Base-by-base conservation (phyloP, 2,888 invertebrate species). In the Tenthredo mesomela region DNA sequence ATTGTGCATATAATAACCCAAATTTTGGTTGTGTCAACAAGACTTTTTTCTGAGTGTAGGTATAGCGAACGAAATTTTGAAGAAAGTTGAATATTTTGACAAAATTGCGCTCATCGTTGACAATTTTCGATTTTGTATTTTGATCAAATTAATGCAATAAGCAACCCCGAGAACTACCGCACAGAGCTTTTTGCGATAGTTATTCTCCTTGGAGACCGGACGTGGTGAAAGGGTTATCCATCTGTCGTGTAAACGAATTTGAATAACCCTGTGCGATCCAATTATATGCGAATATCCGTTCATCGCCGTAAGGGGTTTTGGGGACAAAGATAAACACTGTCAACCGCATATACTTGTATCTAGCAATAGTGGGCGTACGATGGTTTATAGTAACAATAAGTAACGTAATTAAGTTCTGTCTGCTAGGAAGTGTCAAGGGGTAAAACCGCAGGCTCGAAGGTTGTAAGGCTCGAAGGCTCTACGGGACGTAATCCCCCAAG, bases 371-470 rank as follows among this genome's bases (percentile, higher is more conserved):
- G 9, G 21, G 18, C 25, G 40, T 29, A n/a, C n/a, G 50, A 77
- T 50, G 54, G 54, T 77, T 50, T 77, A 50, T 77, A 29, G 50
- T 9, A 29, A 77, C 77, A 50, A 77, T 54, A 54, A 77, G 54
- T 77, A 77, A 77, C 54, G 18, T 29, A 54, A 77, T 78, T 78
- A 80, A 58, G 40, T 80, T 33, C 40, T 58, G 40, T 40, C 61
- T 40, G 21, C 37, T 37, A 12, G 58, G 25, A 58, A 80, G 78
- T 80, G 80, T 80, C 80, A 80, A 40, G 80, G 58, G 80, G 50
- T 21, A 61, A 43, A 29, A 21, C 40, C 80, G 25, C 61, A 61
- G 40, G 61, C 40, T 21, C 6, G 58, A 58, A 80, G 80, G 80
- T 58, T 58, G 58, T 50, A 29, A 77, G 50, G 77, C 50, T 50